Percentiles rank a stretch among this genome's conserved stretches.
Conservation (phyloP, 2,888 invertebrate genomes). For the Drosophila neoperkinsi region DNA sequence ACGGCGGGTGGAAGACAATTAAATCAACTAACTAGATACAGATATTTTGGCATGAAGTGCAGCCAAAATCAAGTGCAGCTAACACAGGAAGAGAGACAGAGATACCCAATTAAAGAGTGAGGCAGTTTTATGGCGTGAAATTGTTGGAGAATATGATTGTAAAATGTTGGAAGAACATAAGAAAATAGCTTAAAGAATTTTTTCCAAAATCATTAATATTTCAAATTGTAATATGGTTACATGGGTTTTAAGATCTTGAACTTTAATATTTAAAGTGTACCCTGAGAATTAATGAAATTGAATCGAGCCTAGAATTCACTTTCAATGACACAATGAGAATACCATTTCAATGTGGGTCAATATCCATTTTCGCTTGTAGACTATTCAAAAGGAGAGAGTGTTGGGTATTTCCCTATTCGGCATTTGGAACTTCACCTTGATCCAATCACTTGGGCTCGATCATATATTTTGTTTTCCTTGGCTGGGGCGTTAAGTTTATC, state of each 20-base stretch:
- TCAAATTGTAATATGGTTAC: not conserved
- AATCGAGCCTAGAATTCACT: not conserved
- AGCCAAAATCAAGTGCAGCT: slow-evolving; percentile 2
- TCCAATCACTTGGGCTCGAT: slow-evolving; percentile 40
- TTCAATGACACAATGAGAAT: not conserved
- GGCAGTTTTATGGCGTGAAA: not conserved
- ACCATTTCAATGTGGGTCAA: not conserved
- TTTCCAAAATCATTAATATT: not conserved
- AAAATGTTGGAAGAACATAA: not conserved
- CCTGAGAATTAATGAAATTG: not conserved
- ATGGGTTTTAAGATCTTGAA: not conserved
- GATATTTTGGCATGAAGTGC: slow-evolving; percentile 10
- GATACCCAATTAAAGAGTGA: not conserved
- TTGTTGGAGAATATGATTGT: not conserved
- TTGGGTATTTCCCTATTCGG: not conserved
- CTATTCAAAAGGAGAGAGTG: not conserved
- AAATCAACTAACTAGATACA: slow-evolving; percentile 35
- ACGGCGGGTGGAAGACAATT: slow-evolving; percentile 51
- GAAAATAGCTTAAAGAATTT: not conserved
- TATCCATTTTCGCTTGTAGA: not conserved
- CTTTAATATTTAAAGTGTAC: not conserved
- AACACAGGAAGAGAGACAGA: not conserved
- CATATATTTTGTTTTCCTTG: slow-evolving; percentile 24
- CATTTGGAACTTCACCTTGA: slow-evolving; percentile 40
- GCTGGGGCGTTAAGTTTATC: slow-evolving; percentile 72